These are phyloP conservation scores for Pelobates cultripes DNA, from an alignment of 2,797 vertebrate species.

Conservation along the genomic window DNA sequence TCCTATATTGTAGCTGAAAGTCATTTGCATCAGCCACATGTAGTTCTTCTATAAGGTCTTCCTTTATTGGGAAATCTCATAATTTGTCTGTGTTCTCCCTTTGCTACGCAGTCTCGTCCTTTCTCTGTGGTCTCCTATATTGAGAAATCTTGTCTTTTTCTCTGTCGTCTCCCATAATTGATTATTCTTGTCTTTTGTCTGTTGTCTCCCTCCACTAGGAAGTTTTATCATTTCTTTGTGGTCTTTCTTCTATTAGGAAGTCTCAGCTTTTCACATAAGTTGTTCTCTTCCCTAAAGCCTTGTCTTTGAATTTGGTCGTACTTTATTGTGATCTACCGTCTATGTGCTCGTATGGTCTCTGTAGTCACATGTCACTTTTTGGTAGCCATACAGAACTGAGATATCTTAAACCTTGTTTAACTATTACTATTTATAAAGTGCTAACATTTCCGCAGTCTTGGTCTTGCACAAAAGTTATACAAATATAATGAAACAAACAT, in stretches of 20 bases:
- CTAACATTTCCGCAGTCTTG: too few species aligned
- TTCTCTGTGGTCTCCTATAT: not conserved
- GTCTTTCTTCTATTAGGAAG: not conserved
- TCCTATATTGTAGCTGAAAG: conserved; percentile 31
- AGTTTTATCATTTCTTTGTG: not conserved
- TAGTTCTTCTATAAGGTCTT: not conserved
- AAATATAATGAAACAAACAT: too few species aligned
- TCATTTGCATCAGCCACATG: conserved; percentile 6
- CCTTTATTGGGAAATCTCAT: not conserved
- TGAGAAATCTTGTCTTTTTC: not conserved
- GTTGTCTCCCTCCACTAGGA: not conserved
- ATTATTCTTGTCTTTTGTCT: not conserved
- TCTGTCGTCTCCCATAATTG: not conserved
- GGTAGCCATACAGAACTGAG: too few species aligned
- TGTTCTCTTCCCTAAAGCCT: not conserved
- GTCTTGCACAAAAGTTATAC: too few species aligned
- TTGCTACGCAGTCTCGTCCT: not conserved
- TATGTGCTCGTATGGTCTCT: too few species aligned
- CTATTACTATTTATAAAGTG: too few species aligned
- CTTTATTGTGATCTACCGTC: not conserved
- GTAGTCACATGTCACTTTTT: too few species aligned
- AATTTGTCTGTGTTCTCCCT: too few species aligned
- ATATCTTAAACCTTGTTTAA: too few species aligned
- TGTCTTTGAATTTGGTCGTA: not conserved
- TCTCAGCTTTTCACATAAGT: not conserved